phyloP scores from a whole-genome alignment of 1,140 invertebrate species.

The Mylabris phalerata region DNA sequence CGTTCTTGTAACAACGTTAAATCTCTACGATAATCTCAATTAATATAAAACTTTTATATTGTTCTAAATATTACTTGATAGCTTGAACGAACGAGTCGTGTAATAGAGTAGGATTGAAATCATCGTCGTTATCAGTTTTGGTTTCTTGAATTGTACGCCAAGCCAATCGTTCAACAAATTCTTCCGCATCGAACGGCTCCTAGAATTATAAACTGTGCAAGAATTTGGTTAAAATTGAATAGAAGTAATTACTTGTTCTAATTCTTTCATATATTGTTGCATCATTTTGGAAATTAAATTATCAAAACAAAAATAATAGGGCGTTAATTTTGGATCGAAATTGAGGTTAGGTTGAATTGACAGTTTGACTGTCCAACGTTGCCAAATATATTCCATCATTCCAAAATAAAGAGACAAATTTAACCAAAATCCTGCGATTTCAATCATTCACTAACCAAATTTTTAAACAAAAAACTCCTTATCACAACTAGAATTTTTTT shows the following conservation, averaged over 20 bases:
- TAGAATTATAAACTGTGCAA: slow-evolving; percentile 19
- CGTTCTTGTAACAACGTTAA: slow-evolving; percentile 73
- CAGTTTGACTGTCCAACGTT: too few species aligned
- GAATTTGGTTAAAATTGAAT: slow-evolving; percentile 8
- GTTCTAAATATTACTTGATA: slow-evolving; percentile 56
- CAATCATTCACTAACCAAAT: too few species aligned
- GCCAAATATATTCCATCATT: too few species aligned
- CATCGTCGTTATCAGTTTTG: slow-evolving; percentile 56
- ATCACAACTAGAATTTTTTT: too few species aligned
- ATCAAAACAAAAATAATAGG: too few species aligned
- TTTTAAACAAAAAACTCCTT: too few species aligned
- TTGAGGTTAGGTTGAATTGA: too few species aligned
- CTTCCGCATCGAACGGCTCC: slow-evolving; percentile 95
- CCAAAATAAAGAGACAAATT: too few species aligned
- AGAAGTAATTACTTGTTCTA: slow-evolving; percentile 58
- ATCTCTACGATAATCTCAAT: slow-evolving; percentile 45
- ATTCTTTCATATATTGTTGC: slow-evolving; percentile 76
- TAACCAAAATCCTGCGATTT: too few species aligned
- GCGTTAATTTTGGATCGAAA: too few species aligned
- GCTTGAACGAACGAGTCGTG: slow-evolving; percentile 89
- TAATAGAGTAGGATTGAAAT: slow-evolving; percentile 70
- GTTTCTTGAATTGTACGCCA: slow-evolving; percentile 85
- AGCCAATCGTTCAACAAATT: slow-evolving; percentile 94
- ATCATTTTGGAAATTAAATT: slow-evolving; percentile 55
- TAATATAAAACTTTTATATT: not conserved